Base-by-base conservation (phyloP, 2,113 vertebrate genomes). In the Archocentrus centrarchus region DNA sequence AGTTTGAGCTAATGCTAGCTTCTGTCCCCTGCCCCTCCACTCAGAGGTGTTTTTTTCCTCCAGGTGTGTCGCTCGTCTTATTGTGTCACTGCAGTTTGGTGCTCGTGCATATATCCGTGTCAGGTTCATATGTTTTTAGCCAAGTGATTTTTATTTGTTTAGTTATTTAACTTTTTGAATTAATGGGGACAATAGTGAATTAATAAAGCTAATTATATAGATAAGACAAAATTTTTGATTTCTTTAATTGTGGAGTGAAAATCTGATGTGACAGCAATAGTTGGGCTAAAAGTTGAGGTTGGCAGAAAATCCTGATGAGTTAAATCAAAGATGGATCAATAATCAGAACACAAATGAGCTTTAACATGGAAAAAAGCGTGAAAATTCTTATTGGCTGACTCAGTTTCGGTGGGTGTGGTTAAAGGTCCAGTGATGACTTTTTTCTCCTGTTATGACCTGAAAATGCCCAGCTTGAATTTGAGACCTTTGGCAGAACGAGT, bases 391-490 rank as follows among this genome's bases (percentile, higher is more conserved):
- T 53, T 53, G 50, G 50, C 17, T 53, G 50, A 2, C 50, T 18
- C 15, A 18, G 15, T 18, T 53, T 53, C 18, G 0, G 2, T 32
- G 35, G n/a, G 63, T 1, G 41, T 0, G 44, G 17, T 53, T 0
- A 0, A 53, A 10, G 66, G 44, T 4, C 15, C 17, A 6, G 17
- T 17, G 0, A 22, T 18, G 24, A 24, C 10, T 18, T 18, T 53
- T 17, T 18, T 18, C 14, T 13, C n/a, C 37, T 2, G 2, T 41
- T 27, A 4, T 47, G 41, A 68, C 63, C 39, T 9, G 15, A 30
- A 50, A 15, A 30, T 11, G 41, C 11, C 30, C 5, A 70, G 9
- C 64, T 30, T 4, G 3, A 17, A 50, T 50, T 20, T 32, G 0
- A 13, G 66, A 50, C 4, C 24, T 20, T 0, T 32, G 44, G 66